These are phyloP conservation scores for Tolypeutes matacus DNA, from an alignment of 2,797 vertebrate genomes.

Conservation along the genomic window DNA sequence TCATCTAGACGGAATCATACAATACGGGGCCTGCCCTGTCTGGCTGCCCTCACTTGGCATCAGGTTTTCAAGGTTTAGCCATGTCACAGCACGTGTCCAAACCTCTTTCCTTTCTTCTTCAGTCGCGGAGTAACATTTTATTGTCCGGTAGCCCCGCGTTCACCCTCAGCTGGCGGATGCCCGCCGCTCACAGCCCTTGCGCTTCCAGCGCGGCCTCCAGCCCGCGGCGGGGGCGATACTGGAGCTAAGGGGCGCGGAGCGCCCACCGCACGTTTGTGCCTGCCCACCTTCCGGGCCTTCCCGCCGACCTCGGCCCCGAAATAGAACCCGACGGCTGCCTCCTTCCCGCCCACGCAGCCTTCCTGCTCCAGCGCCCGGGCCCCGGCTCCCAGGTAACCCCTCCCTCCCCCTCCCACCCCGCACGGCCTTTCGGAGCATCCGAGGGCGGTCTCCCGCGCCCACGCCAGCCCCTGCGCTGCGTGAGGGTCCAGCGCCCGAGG, in stretches of 20 bases:
- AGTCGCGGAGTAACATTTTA: background rate
- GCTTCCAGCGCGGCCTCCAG: too few relatives aligned
- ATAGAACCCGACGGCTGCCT: background rate
- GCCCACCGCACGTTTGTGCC: too few relatives aligned
- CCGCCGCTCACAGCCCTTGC: too few relatives aligned
- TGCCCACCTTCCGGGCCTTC: too few relatives aligned
- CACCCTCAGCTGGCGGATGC: fast-evolving
- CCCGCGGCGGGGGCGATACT: too few relatives aligned
- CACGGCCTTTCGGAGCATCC: background rate
- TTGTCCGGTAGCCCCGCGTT: fast-evolving
- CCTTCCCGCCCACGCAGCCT: background rate
- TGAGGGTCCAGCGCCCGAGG: fast-evolving
- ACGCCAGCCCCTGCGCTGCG: background rate
- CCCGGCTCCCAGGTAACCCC: background rate
- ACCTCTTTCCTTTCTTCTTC: too few relatives aligned
- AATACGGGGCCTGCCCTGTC: background rate
- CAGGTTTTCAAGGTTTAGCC: background rate
- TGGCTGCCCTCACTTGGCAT: background rate
- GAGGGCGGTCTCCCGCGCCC: background rate
- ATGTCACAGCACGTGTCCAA: fast-evolving
- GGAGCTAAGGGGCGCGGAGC: too few relatives aligned
- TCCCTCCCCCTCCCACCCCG: too few relatives aligned
- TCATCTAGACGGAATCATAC: background rate
- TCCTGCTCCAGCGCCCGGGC: background rate
- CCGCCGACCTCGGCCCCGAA: background rate